Base-by-base conservation (phyloP, 2,113 vertebrate species). In the Hiodon alosoides region DNA sequence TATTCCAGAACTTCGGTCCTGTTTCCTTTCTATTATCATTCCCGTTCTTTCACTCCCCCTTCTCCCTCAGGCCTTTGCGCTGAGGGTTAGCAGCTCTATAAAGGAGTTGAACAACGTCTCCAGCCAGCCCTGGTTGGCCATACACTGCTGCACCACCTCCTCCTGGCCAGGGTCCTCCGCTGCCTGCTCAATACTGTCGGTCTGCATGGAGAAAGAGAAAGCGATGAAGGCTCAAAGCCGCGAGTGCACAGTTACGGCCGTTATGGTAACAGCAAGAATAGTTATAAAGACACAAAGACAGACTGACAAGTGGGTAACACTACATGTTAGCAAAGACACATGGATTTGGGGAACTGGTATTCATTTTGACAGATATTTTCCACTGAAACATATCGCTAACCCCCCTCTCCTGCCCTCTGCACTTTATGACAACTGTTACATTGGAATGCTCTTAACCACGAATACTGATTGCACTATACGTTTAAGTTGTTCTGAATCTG, bases 111-210 rank as follows among this genome's bases (percentile, higher is more conserved):
- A 95, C 54, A 95, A 92, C 74, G 90, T 93, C 77, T 96, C 94
- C 71, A 95, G 86, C 94, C 95, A 96, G 2, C 90, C 89, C 81
- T 95, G 93, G 86, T 95, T 95, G 48, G 93, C 90, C 95, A 96
- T 96, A 78, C 95, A 96, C 87, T 94, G 95, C 88, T 96, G 95
- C 60, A 96, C 95, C 76, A 96, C 94, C 84, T 96, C 95, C 87
- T 96, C 95, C 87, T 96, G 94, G 0, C 95, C 95, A 5, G 94
- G 90, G 85, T 96, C 95, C 76, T 94, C 94, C 0, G 90, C 90
- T 0, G 92, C 92, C 74, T 94, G 93, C 85, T 95, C 92, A 47
- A 95, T 92, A 72, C 91, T 94, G 84, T 92, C 91, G 61, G 94
- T 95, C 94, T 95, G 89, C 54, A 73, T 46, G 51, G 61, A 10